A percentile compares a stretch with the other conserved stretches of the same genome.
phyloP scores from a whole-genome alignment of 2,797 vertebrate genomes.

The Hyperoplus lanceolatus region DNA sequence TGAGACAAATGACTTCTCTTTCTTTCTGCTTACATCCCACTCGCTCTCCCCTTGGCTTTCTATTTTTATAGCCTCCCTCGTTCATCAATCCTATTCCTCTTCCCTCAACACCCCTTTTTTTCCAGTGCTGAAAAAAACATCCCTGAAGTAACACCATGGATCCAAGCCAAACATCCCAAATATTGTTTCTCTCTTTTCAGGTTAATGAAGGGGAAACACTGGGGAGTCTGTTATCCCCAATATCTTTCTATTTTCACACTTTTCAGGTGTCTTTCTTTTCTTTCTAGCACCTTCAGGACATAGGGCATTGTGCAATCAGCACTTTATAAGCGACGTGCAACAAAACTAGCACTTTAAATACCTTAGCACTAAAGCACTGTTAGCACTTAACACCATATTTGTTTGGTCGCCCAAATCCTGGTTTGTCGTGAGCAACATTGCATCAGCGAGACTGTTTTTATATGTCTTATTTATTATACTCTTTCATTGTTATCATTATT shows the following conservation, averaged over 20 bases:
- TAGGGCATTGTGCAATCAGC: too few relatives aligned
- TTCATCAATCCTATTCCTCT: conserved; percentile 66
- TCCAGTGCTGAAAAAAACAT: conserved; percentile 45
- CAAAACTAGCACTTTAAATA: too few relatives aligned
- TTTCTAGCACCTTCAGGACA: too few relatives aligned
- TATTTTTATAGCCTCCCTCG: conserved; percentile 66
- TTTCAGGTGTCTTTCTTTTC: conserved; percentile 25
- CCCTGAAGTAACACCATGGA: conserved; percentile 59
- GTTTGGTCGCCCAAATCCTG: too few relatives aligned
- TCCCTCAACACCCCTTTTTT: conserved; percentile 22
- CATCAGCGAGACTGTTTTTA: too few relatives aligned
- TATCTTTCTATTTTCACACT: conserved; percentile 47
- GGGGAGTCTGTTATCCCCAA: conserved; percentile 48
- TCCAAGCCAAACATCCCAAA: conserved; percentile 61
- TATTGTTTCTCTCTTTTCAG: conserved; percentile 56
- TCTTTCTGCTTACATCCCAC: conserved; percentile 51
- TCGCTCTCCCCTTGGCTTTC: conserved; percentile 53
- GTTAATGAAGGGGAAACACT: conserved; percentile 60
- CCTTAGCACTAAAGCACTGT: too few relatives aligned
- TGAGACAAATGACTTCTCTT: conserved; percentile 63
- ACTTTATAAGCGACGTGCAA: too few relatives aligned
- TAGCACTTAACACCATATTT: too few relatives aligned
- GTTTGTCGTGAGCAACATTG: too few relatives aligned
- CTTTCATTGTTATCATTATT: too few relatives aligned
- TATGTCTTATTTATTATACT: too few relatives aligned